Base-by-base conservation (phyloP, 2,888 invertebrate genomes). In the Chydorus sphaericus region DNA sequence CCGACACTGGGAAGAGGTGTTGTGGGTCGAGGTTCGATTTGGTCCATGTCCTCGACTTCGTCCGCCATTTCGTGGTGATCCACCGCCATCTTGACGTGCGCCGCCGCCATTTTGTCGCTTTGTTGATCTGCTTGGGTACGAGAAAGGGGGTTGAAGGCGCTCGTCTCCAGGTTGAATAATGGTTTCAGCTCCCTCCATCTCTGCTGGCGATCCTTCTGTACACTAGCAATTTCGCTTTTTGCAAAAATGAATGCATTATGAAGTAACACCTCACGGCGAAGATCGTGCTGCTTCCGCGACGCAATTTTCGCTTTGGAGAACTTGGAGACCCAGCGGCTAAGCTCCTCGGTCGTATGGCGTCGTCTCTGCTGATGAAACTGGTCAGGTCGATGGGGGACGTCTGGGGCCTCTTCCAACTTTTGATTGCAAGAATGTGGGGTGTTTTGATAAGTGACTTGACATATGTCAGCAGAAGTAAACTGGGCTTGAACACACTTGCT, bases 241-340 rank as follows among this genome's bases (percentile, higher is more conserved):
- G 52, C 36, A 23, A 26, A 36, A 36, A 36, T 36, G 23, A 52
- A 33, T 18, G 52, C 31, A 36, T 36, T 52, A 20, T 52, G 52
- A 31, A 52, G 52, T 26, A 52, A 31, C n/a, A 36, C 52, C 52
- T 52, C 33, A 23, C 52, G 52, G 18, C 52, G 31, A 14, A 52
- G 33, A 37, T 52, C 52, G 33, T 52, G 33, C 33, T 31, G 23
- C 37, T 36, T 52, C 36, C 52, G 31, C 52, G 52, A 31, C 33
- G 26, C 26, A 31, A 33, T 33, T 36, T 52, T 52, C 26, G 52
- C 52, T 33, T 36, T 31, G 52, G 36, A 36, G 11, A 52, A 52
- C 14, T 37, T 33, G 18, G 18, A 16, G 52, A 52, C 18, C 52
- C 52, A 52, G 23, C 52, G 52, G 52, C 23, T 31, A 36, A 52